These are phyloP conservation scores for Carapus acus DNA, from an alignment of 2,797 vertebrate genomes.

Conservation along the genomic window DNA sequence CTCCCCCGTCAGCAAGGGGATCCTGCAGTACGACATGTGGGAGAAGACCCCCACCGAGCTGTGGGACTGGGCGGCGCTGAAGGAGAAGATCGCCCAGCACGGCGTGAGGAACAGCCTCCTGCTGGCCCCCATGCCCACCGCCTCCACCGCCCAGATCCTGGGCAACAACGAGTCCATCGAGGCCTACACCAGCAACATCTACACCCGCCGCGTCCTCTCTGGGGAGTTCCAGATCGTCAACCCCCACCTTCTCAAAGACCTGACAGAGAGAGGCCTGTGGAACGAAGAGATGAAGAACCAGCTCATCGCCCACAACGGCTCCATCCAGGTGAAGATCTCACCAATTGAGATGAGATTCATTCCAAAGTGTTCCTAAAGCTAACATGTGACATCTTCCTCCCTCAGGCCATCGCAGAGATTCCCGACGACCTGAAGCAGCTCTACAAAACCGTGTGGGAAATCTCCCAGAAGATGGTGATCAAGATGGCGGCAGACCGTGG, in stretches of 20 bases:
- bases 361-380: not conserved
- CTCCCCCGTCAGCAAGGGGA: slow-evolving; percentile 87
- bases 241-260: slow-evolving; percentile 92
- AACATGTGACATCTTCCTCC: not conserved
- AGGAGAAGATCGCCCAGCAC: slow-evolving; percentile 88
- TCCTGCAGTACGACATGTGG: slow-evolving; percentile 99
- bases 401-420: slow-evolving; percentile 80
- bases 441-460: slow-evolving; percentile 98
- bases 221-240: slow-evolving; percentile 99
- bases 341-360: too few relatives aligned
- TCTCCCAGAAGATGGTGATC: slow-evolving; percentile 91
- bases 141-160: slow-evolving; percentile 96
- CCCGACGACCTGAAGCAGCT: slow-evolving; percentile 87
- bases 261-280: slow-evolving; percentile 92
- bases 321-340: slow-evolving; percentile 94
- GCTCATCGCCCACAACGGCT: slow-evolving; percentile 90
- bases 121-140: slow-evolving; percentile 94
- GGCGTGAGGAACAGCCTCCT: slow-evolving; percentile 94
- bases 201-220: slow-evolving; percentile 92
- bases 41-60: slow-evolving; percentile 82
- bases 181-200: slow-evolving; percentile 98
- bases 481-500: slow-evolving; percentile 96
- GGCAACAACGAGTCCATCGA: slow-evolving; percentile 98
- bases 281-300: slow-evolving; percentile 98
- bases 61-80: slow-evolving; percentile 86